Evolutionary conservation across 1,140 invertebrate species (phyloP), one percentile per base, ranked within the genome.

Genomic region (Bicyclus anynana): DNA sequence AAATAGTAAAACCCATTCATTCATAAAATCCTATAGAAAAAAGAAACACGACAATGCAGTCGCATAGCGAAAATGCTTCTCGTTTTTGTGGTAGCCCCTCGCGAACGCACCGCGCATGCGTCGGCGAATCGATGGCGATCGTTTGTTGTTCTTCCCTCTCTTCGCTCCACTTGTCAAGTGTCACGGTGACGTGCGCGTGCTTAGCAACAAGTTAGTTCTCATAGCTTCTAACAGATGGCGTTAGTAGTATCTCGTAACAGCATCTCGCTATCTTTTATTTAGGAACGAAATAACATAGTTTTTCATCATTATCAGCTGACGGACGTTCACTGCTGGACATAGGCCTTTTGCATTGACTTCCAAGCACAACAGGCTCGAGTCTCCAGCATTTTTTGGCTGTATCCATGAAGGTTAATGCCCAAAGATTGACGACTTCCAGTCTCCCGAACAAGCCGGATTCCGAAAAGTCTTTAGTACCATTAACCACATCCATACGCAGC

Each of bases 91-190:
- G 47, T 49, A 49, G 16, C 14, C 27, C 47, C 33, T 35, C 47
- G 27, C 5, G 14, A 6, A 13, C 20, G 59, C 69, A 80, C 66
- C 80, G 79, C 80, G 78, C 80, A 83, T 84, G 81, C 81, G 78
- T 79, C 50, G 67, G 72, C 77, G 65, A 83, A 86, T 86, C 83
- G 80, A 86, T 86, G 81, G 65, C 65, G 67, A 72, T 70, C 33
- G 62, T 74, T 82, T 87, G 83, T 87, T 87, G 68, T 82, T 84
- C 73, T 82, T 76, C 56, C 51, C 16, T 84, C 75, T 70, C 77
- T 20, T 10, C 27, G 42, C 26, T 35, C 72, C 73, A 49, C 5
- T 54, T 72, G 64, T 70, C 72, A 75, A 65, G 54, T 48, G 66
- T 74, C 69, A 76, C 64, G 54, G 68, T 70, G 68, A 49, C 68